These are phyloP conservation scores for Heliconius ethilla DNA, from an alignment of 2,888 invertebrate genomes.

Conservation along the genomic window DNA sequence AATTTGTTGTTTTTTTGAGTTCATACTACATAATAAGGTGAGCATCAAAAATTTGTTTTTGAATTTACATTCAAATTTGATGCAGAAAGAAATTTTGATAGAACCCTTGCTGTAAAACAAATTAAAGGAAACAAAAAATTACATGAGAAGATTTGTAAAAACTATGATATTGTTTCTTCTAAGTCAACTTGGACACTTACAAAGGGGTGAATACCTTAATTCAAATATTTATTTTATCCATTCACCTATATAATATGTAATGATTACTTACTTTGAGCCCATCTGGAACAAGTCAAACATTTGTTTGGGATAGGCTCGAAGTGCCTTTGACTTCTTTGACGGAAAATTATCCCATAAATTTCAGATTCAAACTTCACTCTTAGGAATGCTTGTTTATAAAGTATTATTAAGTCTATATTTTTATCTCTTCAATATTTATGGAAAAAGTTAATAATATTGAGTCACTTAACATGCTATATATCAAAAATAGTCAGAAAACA, in stretches of 20 bases:
- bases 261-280: neutral
- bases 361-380: neutral
- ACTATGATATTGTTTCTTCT: neutral
- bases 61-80: neutral
- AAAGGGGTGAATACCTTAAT: neutral
- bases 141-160: neutral
- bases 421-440: neutral
- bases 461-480: neutral
- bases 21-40: neutral
- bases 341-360: neutral
- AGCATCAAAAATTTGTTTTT: neutral
- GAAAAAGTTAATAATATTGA: neutral
- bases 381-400: neutral
- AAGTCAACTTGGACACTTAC: neutral
- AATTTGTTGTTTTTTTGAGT: neutral
- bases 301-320: neutral
- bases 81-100: neutral
- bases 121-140: neutral
- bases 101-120: neutral
- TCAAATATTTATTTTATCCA: neutral
- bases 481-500: neutral
- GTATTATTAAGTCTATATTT: neutral
- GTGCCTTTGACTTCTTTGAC: neutral
- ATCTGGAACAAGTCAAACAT: neutral
- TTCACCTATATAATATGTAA: neutral